Evolutionary conservation across 2,888 invertebrate species (phyloP).

Genomic region (Hemicrepidius hirtus): DNA sequence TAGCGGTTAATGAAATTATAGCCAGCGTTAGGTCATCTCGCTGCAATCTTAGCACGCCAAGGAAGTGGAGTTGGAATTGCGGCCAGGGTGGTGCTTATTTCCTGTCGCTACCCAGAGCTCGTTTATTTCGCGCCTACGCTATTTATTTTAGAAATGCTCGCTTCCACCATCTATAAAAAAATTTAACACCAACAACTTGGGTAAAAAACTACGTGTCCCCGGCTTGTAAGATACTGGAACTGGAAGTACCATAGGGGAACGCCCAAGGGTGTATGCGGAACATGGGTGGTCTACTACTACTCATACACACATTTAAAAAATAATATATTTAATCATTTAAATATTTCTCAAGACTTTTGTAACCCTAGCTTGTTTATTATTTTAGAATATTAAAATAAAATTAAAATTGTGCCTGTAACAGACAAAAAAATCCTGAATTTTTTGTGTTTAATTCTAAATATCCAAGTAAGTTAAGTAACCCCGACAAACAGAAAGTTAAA

Average conservation of each 20-base stretch:
- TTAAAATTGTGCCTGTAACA: neutral
- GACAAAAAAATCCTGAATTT: too few species aligned
- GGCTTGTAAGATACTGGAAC: too few species aligned
- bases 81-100: constrained; percentile 59
- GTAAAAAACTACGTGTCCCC: too few species aligned
- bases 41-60: constrained; percentile 64
- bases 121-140: constrained; percentile 59
- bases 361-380: too few species aligned
- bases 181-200: neutral
- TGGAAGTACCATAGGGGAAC: too few species aligned
- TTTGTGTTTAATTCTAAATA: neutral
- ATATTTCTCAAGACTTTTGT: too few species aligned
- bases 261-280: too few species aligned
- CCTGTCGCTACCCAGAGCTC: constrained; percentile 61
- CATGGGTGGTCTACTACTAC: too few species aligned
- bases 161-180: constrained; percentile 5
- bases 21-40: constrained; percentile 69
- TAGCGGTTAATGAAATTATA: constrained; percentile 77
- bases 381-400: too few species aligned
- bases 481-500: constrained; percentile 56
- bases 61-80: constrained; percentile 63
- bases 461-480: constrained; percentile 18
- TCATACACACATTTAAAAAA: too few species aligned
- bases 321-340: too few species aligned
- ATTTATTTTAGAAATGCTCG: constrained; percentile 52